These are phyloP conservation scores for Eupsilia transversa DNA, from an alignment of 2,888 invertebrate species.

Conservation along the genomic window DNA sequence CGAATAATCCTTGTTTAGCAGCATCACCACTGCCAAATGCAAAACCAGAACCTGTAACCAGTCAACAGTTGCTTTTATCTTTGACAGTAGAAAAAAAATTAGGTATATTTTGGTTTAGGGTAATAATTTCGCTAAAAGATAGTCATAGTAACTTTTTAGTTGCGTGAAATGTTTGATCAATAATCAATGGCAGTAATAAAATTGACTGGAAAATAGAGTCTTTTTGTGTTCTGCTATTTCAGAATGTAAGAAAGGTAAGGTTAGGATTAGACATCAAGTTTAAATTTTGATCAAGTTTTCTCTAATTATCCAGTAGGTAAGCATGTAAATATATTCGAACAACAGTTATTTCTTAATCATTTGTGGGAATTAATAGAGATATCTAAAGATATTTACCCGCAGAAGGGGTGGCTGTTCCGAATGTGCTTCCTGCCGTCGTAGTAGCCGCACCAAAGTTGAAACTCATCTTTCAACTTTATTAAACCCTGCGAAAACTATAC, in stretches of 20 bases:
- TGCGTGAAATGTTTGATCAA: background rate
- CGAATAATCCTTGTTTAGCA: constrained; percentile 78
- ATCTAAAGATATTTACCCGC: constrained; percentile 73
- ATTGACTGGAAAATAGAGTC: background rate
- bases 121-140: background rate
- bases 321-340: no score
- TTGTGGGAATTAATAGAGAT: background rate
- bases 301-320: background rate
- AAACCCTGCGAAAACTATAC: constrained; percentile 14
- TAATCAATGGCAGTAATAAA: background rate
- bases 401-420: constrained; percentile 81
- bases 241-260: constrained; percentile 44
- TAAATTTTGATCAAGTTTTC: background rate
- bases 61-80: background rate
- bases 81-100: background rate
- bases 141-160: no score
- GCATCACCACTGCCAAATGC: constrained; percentile 85
- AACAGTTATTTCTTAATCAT: constrained; percentile 3
- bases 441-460: constrained; percentile 79
- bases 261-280: constrained; percentile 31
- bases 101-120: background rate
- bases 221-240: background rate
- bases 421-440: constrained; percentile 80
- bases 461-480: constrained; percentile 75
- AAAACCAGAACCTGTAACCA: constrained; percentile 74